These are phyloP conservation scores for Blera fallax DNA, from an alignment of 2,888 invertebrate genomes.

Conservation along the genomic window DNA sequence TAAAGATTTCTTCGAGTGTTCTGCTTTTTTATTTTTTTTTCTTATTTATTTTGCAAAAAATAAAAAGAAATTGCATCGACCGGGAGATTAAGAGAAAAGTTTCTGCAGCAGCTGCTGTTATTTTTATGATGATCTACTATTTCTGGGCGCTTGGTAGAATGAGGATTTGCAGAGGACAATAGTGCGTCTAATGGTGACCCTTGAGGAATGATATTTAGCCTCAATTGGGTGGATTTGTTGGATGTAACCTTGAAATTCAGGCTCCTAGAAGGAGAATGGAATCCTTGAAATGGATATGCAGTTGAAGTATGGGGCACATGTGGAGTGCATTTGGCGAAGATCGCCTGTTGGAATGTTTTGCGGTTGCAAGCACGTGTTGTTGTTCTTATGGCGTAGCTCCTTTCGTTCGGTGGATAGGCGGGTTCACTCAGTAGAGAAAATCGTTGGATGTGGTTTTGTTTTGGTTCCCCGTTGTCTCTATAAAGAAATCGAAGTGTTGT, in stretches of 20 bases:
- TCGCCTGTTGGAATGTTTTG: slow-evolving; percentile 9
- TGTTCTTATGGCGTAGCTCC: neutral
- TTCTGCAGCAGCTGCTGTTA: slow-evolving; percentile 74
- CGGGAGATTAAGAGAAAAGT: slow-evolving; percentile 62
- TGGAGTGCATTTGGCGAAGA: slow-evolving; percentile 9
- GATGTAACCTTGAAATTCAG: slow-evolving; percentile 65
- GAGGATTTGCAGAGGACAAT: slow-evolving; percentile 82
- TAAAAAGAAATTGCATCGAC: slow-evolving; percentile 69
- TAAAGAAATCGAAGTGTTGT: neutral
- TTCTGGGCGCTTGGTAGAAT: slow-evolving; percentile 81
- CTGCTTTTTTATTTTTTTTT: slow-evolving; percentile 35
- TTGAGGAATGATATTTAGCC: slow-evolving; percentile 65
- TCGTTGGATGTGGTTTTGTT: neutral
- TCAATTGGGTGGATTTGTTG: slow-evolving; percentile 64
- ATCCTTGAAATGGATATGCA: slow-evolving; percentile 62
- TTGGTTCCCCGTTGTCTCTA: neutral
- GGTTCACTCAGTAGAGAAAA: neutral
- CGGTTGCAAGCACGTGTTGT: neutral
- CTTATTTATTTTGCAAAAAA: slow-evolving; percentile 58
- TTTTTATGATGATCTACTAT: slow-evolving; percentile 72
- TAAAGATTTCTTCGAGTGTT: slow-evolving; percentile 68
- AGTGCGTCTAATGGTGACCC: slow-evolving; percentile 80
- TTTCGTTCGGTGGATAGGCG: neutral
- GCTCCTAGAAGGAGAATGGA: slow-evolving; percentile 60
- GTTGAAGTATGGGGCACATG: neutral